Conservation (phyloP, 2,113 vertebrate genomes). For the Ia io region DNA sequence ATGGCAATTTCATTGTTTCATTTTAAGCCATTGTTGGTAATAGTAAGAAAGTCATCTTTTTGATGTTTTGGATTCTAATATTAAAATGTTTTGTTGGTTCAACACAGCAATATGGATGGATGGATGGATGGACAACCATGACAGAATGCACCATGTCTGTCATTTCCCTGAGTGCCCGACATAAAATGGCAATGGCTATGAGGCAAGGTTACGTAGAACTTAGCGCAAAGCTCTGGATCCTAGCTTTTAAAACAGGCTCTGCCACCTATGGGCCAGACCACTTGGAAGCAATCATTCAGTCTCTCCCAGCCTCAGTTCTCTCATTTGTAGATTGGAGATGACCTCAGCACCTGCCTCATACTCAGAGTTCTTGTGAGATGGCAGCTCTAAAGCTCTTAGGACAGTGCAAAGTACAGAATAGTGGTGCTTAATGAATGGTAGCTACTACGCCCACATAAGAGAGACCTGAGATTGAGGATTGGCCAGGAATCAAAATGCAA, state of each 20-base stretch:
- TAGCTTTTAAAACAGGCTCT: background rate
- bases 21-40: background rate
- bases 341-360: background rate
- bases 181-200: background rate
- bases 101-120: background rate
- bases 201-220: background rate
- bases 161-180: background rate
- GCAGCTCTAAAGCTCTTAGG: background rate
- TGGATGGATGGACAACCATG: background rate
- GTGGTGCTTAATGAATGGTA: background rate
- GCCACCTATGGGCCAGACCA: background rate
- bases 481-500: background rate
- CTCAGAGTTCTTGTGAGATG: background rate
- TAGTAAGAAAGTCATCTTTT: background rate
- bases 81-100: background rate
- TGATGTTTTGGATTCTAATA: background rate
- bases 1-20: background rate
- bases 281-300: background rate
- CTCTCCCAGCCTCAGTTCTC: background rate
- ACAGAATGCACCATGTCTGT: background rate
- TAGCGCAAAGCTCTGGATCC: background rate
- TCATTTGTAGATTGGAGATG: background rate
- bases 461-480: background rate
- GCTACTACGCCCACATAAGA: background rate
- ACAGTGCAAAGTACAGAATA: background rate